Evolutionary conservation across 2,888 invertebrate species (phyloP), one percentile per base, ranked within the genome.

Genomic region (Macrosoma leucophasiata): DNA sequence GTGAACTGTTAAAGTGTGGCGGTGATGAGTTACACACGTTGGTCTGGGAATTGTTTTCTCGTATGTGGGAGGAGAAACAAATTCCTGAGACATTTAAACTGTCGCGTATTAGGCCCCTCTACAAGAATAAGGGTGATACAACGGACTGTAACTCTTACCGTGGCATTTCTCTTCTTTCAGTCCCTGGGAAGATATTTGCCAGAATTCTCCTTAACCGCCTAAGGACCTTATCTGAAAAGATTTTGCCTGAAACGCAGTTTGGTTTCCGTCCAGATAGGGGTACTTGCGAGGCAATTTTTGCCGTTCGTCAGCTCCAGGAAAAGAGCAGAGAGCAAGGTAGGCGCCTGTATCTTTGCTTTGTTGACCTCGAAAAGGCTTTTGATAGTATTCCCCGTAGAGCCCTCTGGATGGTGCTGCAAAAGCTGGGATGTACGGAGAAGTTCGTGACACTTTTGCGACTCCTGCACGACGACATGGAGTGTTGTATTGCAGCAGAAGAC

Each of bases 181-280:
- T 19, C 3, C 27, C 42, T 13, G 41, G 44, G 3, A 41, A 44
- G 14, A 15, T 32, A 4, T 39, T 39, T 33, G 38, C 42, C 19
- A 24, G 33, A 20, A 19, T 43, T 6, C 27, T 41, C 6, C 13
- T 36, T 2, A 34, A 34, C 20, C 38, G 41, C 20, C 8, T 30
- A 5, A 8, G 14, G 9, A 0, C 2, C 0, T n/a, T 47, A 0
- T 38, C 46, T 3, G 43, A 46, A 32, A 14, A 20, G 2, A 38
- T 46, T 3, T 13, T 48, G 7, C 47, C 44, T 2, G 42, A 48
- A 29, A 43, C 43, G 5, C 50, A 43, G 26, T 47, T 40, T 33
- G 39, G 41, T 7, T 49, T 14, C 27, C 22, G 34, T 18, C 32
- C 28, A 14, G 14, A 32, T 9, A 10, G 25, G 0, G 31, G 31